phyloP scores from a whole-genome alignment of 1,140 invertebrate species.

The Euschistus heros region DNA sequence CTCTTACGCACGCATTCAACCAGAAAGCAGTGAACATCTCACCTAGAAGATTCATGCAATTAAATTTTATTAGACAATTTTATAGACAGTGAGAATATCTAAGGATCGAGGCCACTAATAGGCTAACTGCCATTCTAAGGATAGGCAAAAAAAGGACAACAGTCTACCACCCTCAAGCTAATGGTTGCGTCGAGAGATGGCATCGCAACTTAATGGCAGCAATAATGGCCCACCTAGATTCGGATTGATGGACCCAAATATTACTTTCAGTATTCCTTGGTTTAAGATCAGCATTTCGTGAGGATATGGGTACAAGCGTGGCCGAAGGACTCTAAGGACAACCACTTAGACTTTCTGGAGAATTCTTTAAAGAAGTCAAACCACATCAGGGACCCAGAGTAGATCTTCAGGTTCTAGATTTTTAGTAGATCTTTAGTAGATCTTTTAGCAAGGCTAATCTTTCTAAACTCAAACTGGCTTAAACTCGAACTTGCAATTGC shows the following conservation, averaged over 20 bases:
- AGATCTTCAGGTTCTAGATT: too few relatives aligned
- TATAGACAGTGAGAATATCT: neutral
- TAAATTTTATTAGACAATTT: neutral
- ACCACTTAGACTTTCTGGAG: too few relatives aligned
- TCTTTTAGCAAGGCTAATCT: too few relatives aligned
- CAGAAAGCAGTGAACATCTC: neutral
- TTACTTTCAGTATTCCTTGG: too few relatives aligned
- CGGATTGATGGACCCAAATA: neutral
- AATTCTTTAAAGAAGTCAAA: too few relatives aligned
- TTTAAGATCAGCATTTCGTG: too few relatives aligned
- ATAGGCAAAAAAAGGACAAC: neutral
- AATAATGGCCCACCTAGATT: neutral
- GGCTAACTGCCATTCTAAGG: neutral
- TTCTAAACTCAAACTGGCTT: too few relatives aligned
- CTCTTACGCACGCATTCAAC: neutral
- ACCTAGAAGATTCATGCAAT: neutral
- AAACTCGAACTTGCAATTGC: too few relatives aligned
- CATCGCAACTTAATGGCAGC: neutral
- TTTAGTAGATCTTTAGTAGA: too few relatives aligned
- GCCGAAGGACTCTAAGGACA: too few relatives aligned
- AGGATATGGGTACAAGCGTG: too few relatives aligned
- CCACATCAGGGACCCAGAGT: too few relatives aligned
- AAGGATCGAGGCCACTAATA: neutral
- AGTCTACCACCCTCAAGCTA: neutral
- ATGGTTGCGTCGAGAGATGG: neutral